Percentiles rank a stretch among this genome's conserved stretches.
These are phyloP conservation scores for Polydrusus cervinus DNA, from an alignment of 2,888 invertebrate species.

Conservation along the genomic window DNA sequence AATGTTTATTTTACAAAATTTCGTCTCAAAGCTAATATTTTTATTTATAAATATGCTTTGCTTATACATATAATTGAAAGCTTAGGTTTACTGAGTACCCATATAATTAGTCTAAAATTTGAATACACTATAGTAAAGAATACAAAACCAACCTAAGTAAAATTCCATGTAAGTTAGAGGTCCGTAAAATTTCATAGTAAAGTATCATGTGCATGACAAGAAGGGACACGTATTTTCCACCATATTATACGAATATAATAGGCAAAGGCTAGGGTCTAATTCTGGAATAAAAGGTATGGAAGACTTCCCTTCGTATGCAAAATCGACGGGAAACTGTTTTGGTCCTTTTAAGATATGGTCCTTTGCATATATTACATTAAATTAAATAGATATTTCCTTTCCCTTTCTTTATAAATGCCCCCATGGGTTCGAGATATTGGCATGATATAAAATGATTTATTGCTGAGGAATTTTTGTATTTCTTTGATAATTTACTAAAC, in stretches of 20 bases:
- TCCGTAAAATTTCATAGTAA: conserved; percentile 35
- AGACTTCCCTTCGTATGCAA: conserved; percentile 31
- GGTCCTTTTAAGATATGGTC: conserved; percentile 37
- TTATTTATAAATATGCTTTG: too few species aligned
- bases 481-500: conserved; percentile 1
- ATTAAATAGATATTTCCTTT: conserved; percentile 46
- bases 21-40: too few species aligned
- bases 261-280: conserved; percentile 33
- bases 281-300: conserved; percentile 41
- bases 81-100: conserved; percentile 4
- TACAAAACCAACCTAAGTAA: conserved; percentile 21
- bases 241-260: conserved; percentile 34
- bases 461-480: background rate
- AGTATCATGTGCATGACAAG: conserved; percentile 26
- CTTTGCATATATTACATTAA: conserved; percentile 52
- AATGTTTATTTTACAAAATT: too few species aligned
- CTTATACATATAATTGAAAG: background rate
- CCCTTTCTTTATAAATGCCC: conserved; percentile 26
- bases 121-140: conserved; percentile 9
- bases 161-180: conserved; percentile 26
- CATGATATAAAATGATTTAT: conserved; percentile 9
- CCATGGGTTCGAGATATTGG: conserved; percentile 1
- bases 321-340: conserved; percentile 43
- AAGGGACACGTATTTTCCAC: conserved; percentile 25
- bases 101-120: background rate